These are phyloP conservation scores for Caenorhabditis sp. DNA, from an alignment of 2,888 invertebrate species.

Conservation along the genomic window DNA sequence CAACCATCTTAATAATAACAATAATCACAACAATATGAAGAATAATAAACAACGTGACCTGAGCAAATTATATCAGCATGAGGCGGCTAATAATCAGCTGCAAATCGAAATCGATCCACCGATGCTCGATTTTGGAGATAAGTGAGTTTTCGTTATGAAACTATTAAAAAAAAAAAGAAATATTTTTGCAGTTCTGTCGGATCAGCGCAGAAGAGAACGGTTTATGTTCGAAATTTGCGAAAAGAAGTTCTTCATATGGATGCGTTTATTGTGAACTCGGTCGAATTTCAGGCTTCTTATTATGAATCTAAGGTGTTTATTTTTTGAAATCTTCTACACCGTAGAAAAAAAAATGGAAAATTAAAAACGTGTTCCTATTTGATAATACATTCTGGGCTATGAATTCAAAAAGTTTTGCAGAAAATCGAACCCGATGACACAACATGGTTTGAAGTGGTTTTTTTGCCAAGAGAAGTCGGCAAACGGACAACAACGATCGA, in stretches of 20 bases:
- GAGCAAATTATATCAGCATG: neutral
- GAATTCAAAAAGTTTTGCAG: conserved; percentile 74
- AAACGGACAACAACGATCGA: conserved; percentile 85
- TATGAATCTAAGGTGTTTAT: conserved; percentile 2
- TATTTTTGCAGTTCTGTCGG: conserved; percentile 43
- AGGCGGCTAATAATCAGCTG: neutral
- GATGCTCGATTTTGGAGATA: conserved; percentile 53
- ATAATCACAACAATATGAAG: neutral
- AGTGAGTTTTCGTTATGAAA: conserved; percentile 21
- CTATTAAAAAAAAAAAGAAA: neutral
- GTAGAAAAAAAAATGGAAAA: too few species aligned
- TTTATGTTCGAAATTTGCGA: conserved; percentile 39
- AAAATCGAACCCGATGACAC: conserved; percentile 87
- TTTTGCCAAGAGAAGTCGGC: conserved; percentile 89
- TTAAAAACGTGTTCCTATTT: neutral
- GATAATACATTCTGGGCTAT: conserved; percentile 20
- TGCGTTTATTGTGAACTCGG: conserved; percentile 44
- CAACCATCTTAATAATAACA: neutral
- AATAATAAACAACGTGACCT: neutral
- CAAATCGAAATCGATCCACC: conserved; percentile 51
- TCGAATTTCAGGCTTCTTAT: conserved; percentile 48
- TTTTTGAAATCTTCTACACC: too few species aligned
- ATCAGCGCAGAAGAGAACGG: conserved; percentile 30
- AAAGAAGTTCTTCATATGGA: conserved; percentile 37
- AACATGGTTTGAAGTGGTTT: conserved; percentile 93